phyloP scores from a whole-genome alignment of 2,888 invertebrate genomes.

The Cheilosia grossa region DNA sequence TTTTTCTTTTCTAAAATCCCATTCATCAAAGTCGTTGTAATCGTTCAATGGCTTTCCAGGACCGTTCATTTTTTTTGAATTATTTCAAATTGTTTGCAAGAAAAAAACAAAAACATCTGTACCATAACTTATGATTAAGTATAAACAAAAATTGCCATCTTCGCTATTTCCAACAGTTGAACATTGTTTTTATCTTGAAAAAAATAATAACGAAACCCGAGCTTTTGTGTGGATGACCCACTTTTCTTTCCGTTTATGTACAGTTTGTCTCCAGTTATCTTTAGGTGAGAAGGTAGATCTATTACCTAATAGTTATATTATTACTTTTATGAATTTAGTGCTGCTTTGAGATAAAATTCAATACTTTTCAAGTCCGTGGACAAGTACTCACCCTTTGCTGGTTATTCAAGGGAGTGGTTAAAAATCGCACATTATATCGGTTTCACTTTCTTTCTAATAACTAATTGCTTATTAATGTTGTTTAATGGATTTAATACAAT shows the following conservation, averaged over 20 bases:
- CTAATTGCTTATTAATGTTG: background rate
- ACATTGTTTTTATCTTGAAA: slow-evolving; percentile 18
- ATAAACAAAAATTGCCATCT: slow-evolving; percentile 22
- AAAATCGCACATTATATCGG: slow-evolving; percentile 34
- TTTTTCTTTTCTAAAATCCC: slow-evolving; percentile 4
- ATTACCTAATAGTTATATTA: slow-evolving; percentile 2
- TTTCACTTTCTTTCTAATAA: background rate
- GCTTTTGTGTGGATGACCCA: slow-evolving; percentile 54
- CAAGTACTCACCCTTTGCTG: slow-evolving; percentile 39
- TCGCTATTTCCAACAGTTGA: slow-evolving; percentile 15
- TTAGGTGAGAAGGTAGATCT: background rate
- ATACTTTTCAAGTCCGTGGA: background rate
- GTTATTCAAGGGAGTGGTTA: slow-evolving; percentile 26
- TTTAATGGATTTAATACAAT: slow-evolving; percentile 8
- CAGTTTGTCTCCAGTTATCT: background rate
- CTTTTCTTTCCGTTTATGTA: slow-evolving; percentile 29
- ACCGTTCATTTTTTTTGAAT: background rate
- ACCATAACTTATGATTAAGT: slow-evolving; percentile 13
- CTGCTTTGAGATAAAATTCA: slow-evolving; percentile 3
- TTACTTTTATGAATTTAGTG: background rate
- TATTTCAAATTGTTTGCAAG: slow-evolving; percentile 8
- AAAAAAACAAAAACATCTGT: slow-evolving; percentile 3
- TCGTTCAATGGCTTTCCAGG: slow-evolving; percentile 51
- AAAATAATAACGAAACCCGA: slow-evolving; percentile 16
- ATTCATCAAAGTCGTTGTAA: slow-evolving; percentile 21